phyloP scores from a whole-genome alignment of 2,113 vertebrate species.

The Pardalotus punctatus region DNA sequence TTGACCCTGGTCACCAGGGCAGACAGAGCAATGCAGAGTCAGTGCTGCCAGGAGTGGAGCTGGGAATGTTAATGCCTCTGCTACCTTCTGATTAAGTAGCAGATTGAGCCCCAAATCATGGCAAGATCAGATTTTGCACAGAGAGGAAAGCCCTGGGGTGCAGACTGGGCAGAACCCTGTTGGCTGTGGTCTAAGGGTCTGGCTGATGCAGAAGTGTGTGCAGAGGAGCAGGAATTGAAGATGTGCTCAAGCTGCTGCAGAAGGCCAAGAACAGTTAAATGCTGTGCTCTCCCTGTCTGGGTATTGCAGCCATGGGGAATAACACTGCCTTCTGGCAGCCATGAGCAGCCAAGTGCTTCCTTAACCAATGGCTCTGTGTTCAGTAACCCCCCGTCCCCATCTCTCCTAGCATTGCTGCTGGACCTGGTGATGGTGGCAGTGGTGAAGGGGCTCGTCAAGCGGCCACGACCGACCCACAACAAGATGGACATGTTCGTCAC shows the following conservation, averaged over 20 bases:
- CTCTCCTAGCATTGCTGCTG: constrained; percentile 82
- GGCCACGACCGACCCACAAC: constrained; percentile 89
- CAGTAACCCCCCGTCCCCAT: not conserved
- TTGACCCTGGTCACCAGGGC: not conserved
- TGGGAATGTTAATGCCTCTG: not conserved
- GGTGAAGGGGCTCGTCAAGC: constrained; percentile 89
- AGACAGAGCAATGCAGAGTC: not conserved
- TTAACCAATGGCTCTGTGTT: not conserved
- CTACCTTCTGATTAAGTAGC: not conserved
- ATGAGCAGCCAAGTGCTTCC: not conserved
- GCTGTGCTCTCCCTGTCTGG: not conserved
- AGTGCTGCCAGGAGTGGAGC: not conserved
- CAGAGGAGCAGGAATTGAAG: not conserved
- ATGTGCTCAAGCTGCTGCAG: not conserved
- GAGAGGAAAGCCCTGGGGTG: not conserved
- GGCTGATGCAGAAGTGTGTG: not conserved
- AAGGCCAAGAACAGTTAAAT: not conserved
- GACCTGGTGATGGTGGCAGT: constrained; percentile 86
- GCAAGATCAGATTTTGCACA: not conserved
- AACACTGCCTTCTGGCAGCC: not conserved
- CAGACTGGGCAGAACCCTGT: not conserved
- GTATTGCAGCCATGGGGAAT: not conserved
- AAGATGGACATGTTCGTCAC: constrained; percentile 99
- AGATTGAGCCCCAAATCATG: fast-evolving
- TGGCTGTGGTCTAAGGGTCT: not conserved